These are phyloP conservation scores for Psilopsiagon aymara DNA, from an alignment of 2,113 vertebrate genomes.

Conservation along the genomic window DNA sequence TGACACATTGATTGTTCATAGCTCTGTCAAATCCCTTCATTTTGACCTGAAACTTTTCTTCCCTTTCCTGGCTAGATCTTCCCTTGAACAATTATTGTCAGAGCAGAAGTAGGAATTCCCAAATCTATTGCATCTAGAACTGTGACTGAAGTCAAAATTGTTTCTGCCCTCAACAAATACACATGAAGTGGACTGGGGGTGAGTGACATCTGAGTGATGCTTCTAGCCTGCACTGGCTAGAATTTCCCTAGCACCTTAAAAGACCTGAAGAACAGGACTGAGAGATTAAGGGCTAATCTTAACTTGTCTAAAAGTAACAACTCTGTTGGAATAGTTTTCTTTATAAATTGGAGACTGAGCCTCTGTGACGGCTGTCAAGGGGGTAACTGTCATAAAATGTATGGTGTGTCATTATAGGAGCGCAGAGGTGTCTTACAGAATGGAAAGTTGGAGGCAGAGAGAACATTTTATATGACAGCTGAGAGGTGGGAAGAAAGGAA, in stretches of 20 bases:
- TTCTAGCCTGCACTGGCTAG: not conserved
- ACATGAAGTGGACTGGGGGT: not conserved
- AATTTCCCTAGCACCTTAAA: not conserved
- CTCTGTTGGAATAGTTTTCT: constrained; percentile 31
- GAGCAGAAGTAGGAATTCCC: not conserved
- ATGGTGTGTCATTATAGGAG: constrained; percentile 17
- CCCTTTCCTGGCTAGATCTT: not conserved
- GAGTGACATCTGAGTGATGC: not conserved
- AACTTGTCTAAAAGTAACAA: constrained; percentile 16
- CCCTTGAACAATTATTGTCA: not conserved
- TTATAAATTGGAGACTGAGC: constrained; percentile 26
- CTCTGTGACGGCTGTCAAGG: constrained; percentile 33
- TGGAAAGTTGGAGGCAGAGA: constrained; percentile 60
- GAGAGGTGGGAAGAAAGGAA: constrained; percentile 61
- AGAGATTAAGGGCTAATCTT: not conserved
- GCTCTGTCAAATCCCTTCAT: not conserved
- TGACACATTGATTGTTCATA: not conserved
- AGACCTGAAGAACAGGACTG: not conserved
- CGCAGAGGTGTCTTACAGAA: constrained; percentile 57
- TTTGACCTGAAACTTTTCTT: constrained; percentile 1
- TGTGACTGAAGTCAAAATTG: not conserved
- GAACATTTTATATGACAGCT: constrained; percentile 65
- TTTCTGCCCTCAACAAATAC: not conserved
- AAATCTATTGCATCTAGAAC: not conserved
- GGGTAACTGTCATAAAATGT: constrained; percentile 35